Evolutionary conservation across 2,113 vertebrate genomes (phyloP).

Genomic region (Larimichthys crocea): DNA sequence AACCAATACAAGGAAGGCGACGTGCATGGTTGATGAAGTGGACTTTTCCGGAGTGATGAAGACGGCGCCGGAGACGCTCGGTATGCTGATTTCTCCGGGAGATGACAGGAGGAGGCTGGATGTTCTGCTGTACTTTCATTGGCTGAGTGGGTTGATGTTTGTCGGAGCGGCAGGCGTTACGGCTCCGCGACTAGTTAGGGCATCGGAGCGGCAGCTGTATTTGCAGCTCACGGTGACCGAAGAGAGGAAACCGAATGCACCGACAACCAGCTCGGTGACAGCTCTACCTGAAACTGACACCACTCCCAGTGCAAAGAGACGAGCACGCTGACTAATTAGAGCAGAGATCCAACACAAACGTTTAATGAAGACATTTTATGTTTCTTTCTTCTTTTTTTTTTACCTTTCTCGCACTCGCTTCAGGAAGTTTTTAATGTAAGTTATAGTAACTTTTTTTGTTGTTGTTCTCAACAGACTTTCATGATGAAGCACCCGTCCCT

Average conservation of each 20-base stretch:
- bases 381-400: slow-evolving; percentile 32
- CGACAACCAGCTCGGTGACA: slow-evolving; percentile 2
- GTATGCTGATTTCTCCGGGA: slow-evolving; percentile 39
- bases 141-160: slow-evolving; percentile 55
- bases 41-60: slow-evolving; percentile 40
- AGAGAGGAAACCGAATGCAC: slow-evolving; percentile 18
- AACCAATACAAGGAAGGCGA: not conserved
- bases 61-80: slow-evolving; percentile 22
- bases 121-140: slow-evolving; percentile 45
- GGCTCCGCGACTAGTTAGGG: slow-evolving; percentile 8
- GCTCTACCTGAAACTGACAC: slow-evolving; percentile 44
- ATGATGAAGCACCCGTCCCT: slow-evolving; percentile 54
- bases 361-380: slow-evolving; percentile 64
- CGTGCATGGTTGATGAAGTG: slow-evolving; percentile 38
- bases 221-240: not conserved
- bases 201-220: not conserved
- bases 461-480: slow-evolving; percentile 23
- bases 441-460: slow-evolving; percentile 53
- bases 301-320: slow-evolving; percentile 20
- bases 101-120: slow-evolving; percentile 38
- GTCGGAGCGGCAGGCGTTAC: slow-evolving; percentile 30
- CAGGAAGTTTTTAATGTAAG: slow-evolving; percentile 43
- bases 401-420: not conserved
- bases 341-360: slow-evolving; percentile 56
- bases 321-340: slow-evolving; percentile 51